phyloP scores from a whole-genome alignment of 1,140 invertebrate species.

The Aphelinus atriplicis region DNA sequence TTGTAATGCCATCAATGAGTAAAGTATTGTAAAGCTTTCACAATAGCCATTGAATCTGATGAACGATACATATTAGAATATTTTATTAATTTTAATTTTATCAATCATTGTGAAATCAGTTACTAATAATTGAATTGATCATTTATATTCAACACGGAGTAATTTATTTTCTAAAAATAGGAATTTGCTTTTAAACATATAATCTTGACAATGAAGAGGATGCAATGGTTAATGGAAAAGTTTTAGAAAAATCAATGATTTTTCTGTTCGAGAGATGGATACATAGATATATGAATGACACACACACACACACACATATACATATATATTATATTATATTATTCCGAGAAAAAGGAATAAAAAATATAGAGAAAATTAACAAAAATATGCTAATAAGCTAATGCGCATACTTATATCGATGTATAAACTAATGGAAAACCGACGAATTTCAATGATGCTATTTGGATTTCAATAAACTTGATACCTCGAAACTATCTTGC shows the following conservation, averaged over 20 bases:
- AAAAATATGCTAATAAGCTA: constrained; percentile 53
- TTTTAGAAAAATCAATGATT: constrained; percentile 33
- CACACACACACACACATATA: neutral
- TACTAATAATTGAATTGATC: too few species aligned
- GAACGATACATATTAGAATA: neutral
- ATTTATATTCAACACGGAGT: too few species aligned
- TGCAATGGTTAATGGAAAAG: constrained; percentile 28
- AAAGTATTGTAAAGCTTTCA: constrained; percentile 34
- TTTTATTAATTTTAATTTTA: too few species aligned
- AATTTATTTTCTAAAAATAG: too few species aligned
- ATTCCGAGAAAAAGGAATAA: constrained; percentile 27
- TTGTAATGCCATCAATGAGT: constrained; percentile 23
- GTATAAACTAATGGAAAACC: constrained; percentile 58
- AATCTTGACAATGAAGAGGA: neutral
- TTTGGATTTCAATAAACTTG: constrained; percentile 64
- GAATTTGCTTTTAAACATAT: too few species aligned
- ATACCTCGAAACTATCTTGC: constrained; percentile 53
- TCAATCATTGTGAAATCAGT: too few species aligned
- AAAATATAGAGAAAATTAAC: constrained; percentile 35
- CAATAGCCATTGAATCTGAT: constrained; percentile 22
- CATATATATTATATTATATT: constrained; percentile 37
- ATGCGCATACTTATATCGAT: constrained; percentile 60
- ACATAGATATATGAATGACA: constrained; percentile 26
- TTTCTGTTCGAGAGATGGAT: constrained; percentile 32
- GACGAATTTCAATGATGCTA: constrained; percentile 59